Evolutionary conservation across 2,113 vertebrate species (phyloP), one percentile per base, ranked within the genome.

Genomic region (Brienomyrus longianalis): DNA sequence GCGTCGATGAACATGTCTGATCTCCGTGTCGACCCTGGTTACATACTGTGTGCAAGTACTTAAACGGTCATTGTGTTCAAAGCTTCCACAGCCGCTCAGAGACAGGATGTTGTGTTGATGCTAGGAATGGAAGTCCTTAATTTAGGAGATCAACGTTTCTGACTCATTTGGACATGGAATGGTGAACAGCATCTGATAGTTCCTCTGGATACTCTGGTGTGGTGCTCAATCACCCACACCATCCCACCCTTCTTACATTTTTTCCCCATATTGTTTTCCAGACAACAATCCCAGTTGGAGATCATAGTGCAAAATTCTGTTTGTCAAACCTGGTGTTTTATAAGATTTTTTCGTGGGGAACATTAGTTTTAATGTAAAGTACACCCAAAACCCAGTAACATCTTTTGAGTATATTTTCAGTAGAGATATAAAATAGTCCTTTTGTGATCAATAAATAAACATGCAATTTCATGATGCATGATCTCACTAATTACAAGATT

Each of bases 61-160:
- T 27, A 90, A 89, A 80, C 35, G 56, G 47, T 10, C 31, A 50
- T 23, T 7, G 11, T 47, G 77, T 90, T 91, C 88, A 89, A 89
- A 90, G 91, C 74, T 45, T 50, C 50, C 84, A 48, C 54, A n/a
- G 35, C 50, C 52, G n/a, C 35, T 54, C 11, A 10, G 85, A 89
- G 86, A 89, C 90, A 91, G 90, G 88, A 91, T 90, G 88, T 87
- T 59, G 62, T 80, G 89, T 77, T 80, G 89, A 91, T 91, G 66
- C 51, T 74, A 90, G 56, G 66, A 89, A 89, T 90, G 90, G 43
- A 89, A 47, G 31, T 86, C 85, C 84, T 89, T 88, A 84, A 89
- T 89, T 90, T 89, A 47, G 50, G 87, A 89, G 80, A 91, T 89
- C 90, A 88, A 88, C 85, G 85, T 88, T 89, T 89, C 86, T 70